These are phyloP conservation scores for Nesogale talazaci DNA, from an alignment of 2,113 vertebrate species.

Conservation along the genomic window DNA sequence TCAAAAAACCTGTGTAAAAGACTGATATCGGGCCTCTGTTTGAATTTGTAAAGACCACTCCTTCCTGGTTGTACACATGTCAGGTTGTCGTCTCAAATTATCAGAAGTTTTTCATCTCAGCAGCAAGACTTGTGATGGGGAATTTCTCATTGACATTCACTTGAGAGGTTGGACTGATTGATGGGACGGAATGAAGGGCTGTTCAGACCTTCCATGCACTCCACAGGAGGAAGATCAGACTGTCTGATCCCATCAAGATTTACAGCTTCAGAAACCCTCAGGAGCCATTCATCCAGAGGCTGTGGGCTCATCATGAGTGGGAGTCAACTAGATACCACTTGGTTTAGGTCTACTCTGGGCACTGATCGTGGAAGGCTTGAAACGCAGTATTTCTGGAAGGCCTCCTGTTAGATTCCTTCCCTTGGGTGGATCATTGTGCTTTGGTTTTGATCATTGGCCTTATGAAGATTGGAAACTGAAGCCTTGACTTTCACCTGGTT, in stretches of 20 bases:
- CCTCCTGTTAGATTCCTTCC: not conserved
- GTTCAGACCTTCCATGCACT: too few relatives aligned
- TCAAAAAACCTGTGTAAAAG: not conserved
- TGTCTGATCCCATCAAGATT: too few relatives aligned
- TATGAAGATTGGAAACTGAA: not conserved
- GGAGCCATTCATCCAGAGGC: too few relatives aligned
- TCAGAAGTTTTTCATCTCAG: not conserved
- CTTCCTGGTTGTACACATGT: not conserved
- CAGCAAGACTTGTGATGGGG: not conserved
- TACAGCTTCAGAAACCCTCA: too few relatives aligned
- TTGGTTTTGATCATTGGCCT: conserved; percentile 20
- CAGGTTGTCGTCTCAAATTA: conserved; percentile 1
- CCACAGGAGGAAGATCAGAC: too few relatives aligned
- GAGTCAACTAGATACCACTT: too few relatives aligned
- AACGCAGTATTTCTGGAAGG: not conserved
- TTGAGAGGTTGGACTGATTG: not conserved
- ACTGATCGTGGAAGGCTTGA: not conserved
- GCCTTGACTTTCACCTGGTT: not conserved
- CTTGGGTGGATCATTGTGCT: not conserved
- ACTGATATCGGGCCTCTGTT: not conserved
- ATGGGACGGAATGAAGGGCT: not conserved
- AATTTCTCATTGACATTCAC: not conserved
- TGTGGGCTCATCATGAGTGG: too few relatives aligned
- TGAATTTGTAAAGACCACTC: not conserved
- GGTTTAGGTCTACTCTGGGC: not conserved